phyloP scores from a whole-genome alignment of 2,113 vertebrate species.

The Nothobranchius furzeri region DNA sequence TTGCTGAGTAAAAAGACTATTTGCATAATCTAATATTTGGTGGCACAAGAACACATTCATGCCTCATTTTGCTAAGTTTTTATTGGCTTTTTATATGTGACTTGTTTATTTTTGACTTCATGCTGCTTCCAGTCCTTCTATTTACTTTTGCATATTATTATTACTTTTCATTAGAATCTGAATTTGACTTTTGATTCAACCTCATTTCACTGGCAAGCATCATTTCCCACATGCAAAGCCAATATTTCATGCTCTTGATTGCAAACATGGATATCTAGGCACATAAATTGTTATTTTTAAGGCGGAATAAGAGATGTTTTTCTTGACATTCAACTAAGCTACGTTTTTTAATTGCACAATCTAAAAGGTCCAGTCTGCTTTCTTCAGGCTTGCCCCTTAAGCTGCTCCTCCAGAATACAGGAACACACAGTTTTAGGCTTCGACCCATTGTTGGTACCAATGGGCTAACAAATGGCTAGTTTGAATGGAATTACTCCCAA shows the following conservation, averaged over 20 bases:
- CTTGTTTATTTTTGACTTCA: conserved; percentile 62
- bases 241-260: conserved; percentile 15
- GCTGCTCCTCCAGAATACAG: too few species aligned
- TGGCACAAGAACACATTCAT: conserved; percentile 82
- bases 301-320: too few species aligned
- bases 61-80: conserved; percentile 66
- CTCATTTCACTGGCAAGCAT: conserved; percentile 4
- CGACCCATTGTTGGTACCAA: too few species aligned
- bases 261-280: conserved; percentile 6
- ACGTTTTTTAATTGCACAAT: too few species aligned
- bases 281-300: conserved; percentile 21
- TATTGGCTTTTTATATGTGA: conserved; percentile 76
- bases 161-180: conserved; percentile 64
- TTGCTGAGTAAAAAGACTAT: conserved; percentile 70
- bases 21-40: conserved; percentile 74
- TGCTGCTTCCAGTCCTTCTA: conserved; percentile 52
- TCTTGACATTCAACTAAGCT: too few species aligned
- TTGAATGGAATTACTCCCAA: too few species aligned
- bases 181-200: conserved; percentile 43
- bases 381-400: too few species aligned
- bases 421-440: too few species aligned
- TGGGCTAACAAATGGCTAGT: too few species aligned
- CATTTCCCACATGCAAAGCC: background rate
- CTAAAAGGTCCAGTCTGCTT: too few species aligned
- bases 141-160: conserved; percentile 75